These are phyloP conservation scores for Polymixis lichenea DNA, from an alignment of 2,888 invertebrate species.

Conservation along the genomic window DNA sequence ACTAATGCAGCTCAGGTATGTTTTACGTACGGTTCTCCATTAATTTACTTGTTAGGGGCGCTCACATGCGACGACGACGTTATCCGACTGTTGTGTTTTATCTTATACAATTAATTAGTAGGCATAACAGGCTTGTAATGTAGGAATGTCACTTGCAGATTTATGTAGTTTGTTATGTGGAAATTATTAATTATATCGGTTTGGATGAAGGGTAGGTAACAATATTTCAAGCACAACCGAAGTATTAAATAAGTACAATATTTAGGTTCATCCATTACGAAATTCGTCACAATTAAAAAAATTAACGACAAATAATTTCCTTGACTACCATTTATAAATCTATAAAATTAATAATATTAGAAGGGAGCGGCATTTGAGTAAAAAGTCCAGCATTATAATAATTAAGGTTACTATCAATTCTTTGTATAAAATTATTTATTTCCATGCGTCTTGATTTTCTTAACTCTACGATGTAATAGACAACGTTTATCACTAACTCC, in stretches of 20 bases:
- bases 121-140: conserved; percentile 59
- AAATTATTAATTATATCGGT: conserved; percentile 36
- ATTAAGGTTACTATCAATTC: conserved; percentile 76
- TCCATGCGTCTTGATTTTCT: conserved; percentile 67
- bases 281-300: conserved; percentile 58
- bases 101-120: conserved; percentile 20
- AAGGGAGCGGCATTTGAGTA: conserved; percentile 80
- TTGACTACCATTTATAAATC: conserved; percentile 67
- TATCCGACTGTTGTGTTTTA: conserved; percentile 1
- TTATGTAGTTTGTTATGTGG: conserved; percentile 14
- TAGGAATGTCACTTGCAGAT: conserved; percentile 62
- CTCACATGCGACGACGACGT: conserved; percentile 16
- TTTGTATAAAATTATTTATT: conserved; percentile 77
- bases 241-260: conserved; percentile 58
- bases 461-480: conserved; percentile 68
- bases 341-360: conserved; percentile 72
- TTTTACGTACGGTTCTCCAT: conserved; percentile 14
- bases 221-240: conserved; percentile 63
- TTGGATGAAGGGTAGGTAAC: conserved; percentile 57
- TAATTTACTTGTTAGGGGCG: conserved; percentile 20
- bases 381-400: conserved; percentile 86
- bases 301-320: conserved; percentile 61
- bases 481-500: conserved; percentile 63
- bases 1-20: conserved; percentile 42
- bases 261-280: conserved; percentile 52